Evolutionary conservation across 2,888 invertebrate genomes (phyloP), one percentile per base, ranked within the genome.

Genomic region (Perizoma affinitatum): DNA sequence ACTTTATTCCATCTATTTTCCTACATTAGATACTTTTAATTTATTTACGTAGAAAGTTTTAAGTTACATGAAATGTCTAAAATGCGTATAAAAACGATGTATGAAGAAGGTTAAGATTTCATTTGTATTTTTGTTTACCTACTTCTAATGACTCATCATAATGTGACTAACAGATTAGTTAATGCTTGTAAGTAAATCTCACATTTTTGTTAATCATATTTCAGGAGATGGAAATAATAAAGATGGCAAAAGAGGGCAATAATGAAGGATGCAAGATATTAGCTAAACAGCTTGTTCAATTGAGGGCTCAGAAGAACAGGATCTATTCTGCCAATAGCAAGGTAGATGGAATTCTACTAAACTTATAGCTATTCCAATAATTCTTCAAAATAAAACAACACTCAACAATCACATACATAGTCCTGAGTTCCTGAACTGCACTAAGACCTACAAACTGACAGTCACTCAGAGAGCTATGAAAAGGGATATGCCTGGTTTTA

Each of bases 161-260:
- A 33, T 42, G 8, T 43, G 10, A n/a, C 42, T 10, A 9, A 41
- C 41, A 41, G 5, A 42, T 10, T 10, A n/a, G 10, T 42, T 42
- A 10, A n/a, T 42, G 5, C n/a, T 1, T 6, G 22, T 0, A 7
- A 22, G 5, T 22, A 6, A 22, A 11, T 22, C 22, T 45, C 7
- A n/a, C n/a, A 38, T 38, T 38, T 7, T n/a, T 51, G 4, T 47
- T 40, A 11, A 47, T 41, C 38, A 59, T 61, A 6, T 71, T 90
- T 33, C 78, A 97, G 95, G 96, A 97, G 90, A 87, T 94, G 83
- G 98, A 98, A 83, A 98, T 98, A 52, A 97, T 96, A 80, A 97
- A 97, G 76, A 94, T 96, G 85, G 98, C 98, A 0, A 96, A 96
- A 76, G 95, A 96, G 78, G 98, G 98, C 6, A 96, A 98, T 78